A percentile compares a stretch with the other conserved stretches of the same genome.
phyloP scores from a whole-genome alignment of 2,888 invertebrate genomes.

The Apomyelois bistriatella region DNA sequence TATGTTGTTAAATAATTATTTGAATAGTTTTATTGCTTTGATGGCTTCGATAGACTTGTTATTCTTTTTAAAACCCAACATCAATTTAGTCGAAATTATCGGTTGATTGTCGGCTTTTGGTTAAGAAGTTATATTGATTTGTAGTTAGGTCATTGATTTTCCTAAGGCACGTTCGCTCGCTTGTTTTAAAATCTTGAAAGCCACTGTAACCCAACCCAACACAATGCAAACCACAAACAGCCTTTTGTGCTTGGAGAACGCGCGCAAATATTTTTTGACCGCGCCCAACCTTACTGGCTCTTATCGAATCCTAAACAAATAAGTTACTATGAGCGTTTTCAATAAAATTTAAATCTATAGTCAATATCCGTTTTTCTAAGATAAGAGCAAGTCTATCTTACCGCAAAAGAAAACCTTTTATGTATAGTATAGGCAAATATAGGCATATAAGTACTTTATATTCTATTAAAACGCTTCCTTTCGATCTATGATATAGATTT shows the following conservation, averaged over 20 bases:
- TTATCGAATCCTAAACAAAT: slow-evolving; percentile 39
- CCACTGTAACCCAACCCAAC: slow-evolving; percentile 47
- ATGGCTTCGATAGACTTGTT: slow-evolving; percentile 10
- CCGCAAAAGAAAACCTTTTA: background rate
- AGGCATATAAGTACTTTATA: too few relatives aligned
- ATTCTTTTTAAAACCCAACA: slow-evolving; percentile 11
- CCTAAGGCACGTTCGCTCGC: slow-evolving; percentile 10
- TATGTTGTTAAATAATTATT: slow-evolving; percentile 10
- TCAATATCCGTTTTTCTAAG: slow-evolving; percentile 1
- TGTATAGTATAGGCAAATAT: too few relatives aligned
- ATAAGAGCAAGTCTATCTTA: background rate
- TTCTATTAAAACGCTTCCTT: too few relatives aligned
- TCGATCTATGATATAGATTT: too few relatives aligned
- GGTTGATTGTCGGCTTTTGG: background rate
- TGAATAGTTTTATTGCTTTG: slow-evolving; percentile 10
- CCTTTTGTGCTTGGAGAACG: slow-evolving; percentile 41
- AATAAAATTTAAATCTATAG: too few relatives aligned
- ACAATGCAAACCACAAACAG: slow-evolving; percentile 58
- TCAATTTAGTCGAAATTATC: slow-evolving; percentile 12
- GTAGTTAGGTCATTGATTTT: background rate
- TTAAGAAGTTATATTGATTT: background rate
- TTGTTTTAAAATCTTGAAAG: slow-evolving; percentile 57
- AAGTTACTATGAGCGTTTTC: slow-evolving; percentile 16
- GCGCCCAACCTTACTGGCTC: slow-evolving; percentile 26
- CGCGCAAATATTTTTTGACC: slow-evolving; percentile 60